Conservation (phyloP, 1,140 invertebrate genomes). For the Luehdorfia chinensis region DNA sequence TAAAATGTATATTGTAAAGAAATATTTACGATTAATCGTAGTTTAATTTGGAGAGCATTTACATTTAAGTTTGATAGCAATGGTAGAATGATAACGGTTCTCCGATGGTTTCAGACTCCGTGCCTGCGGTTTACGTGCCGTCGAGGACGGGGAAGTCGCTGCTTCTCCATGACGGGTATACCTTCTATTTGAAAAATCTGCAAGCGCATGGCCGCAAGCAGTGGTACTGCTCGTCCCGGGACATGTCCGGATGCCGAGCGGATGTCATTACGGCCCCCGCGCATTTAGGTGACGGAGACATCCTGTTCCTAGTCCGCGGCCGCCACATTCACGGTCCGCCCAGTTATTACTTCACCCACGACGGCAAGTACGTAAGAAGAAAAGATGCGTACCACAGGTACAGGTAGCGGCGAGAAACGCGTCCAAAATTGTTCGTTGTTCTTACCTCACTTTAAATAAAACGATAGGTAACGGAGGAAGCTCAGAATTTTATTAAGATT, state of each 20-base stretch:
- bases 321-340: conserved; percentile 64
- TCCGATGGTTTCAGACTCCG: conserved; percentile 54
- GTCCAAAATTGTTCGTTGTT: too few relatives aligned
- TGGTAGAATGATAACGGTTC: conserved; percentile 38
- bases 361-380: conserved; percentile 67
- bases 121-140: conserved; percentile 67
- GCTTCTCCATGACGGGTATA: conserved; percentile 66
- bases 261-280: conserved; percentile 68
- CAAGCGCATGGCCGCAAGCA: conserved; percentile 68
- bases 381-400: conserved; percentile 65
- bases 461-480: too few relatives aligned
- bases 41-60: not conserved
- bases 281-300: conserved; percentile 41
- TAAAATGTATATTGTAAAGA: conserved; percentile 1
- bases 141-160: conserved; percentile 70
- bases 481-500: too few relatives aligned
- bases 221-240: conserved; percentile 69
- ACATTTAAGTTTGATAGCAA: conserved; percentile 11
- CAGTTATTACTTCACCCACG: conserved; percentile 64
- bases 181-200: conserved; percentile 69
- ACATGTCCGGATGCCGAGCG: conserved; percentile 67
- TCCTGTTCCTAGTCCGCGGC: conserved; percentile 60
- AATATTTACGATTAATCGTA: not conserved
- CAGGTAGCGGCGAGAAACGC: conserved; percentile 47
- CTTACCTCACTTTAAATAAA: too few relatives aligned